These are phyloP conservation scores for Tyto alba DNA, from an alignment of 2,113 vertebrate genomes.

Conservation along the genomic window DNA sequence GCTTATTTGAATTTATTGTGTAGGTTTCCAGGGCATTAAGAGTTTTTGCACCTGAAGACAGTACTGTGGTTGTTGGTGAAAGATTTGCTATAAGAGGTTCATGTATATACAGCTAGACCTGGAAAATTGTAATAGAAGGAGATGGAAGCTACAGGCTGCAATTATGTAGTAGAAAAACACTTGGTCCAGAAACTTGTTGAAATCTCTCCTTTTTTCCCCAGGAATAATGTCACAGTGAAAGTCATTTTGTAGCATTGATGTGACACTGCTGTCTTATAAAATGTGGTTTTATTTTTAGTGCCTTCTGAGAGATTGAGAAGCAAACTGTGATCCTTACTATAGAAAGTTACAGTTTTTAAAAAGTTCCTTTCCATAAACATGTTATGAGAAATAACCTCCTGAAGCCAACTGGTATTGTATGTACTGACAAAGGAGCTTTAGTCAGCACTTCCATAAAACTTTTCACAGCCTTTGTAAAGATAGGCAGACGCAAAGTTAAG, in stretches of 20 bases:
- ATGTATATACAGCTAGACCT: neutral
- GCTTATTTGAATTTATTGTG: neutral
- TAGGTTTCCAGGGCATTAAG: neutral
- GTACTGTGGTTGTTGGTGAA: neutral
- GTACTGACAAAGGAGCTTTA: neutral
- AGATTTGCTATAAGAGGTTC: neutral
- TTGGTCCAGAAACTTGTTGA: neutral
- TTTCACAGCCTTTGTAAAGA: neutral
- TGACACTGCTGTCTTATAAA: neutral
- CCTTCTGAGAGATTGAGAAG: neutral
- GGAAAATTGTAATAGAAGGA: neutral
- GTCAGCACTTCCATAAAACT: neutral
- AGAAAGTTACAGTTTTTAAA: neutral
- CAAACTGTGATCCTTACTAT: neutral
- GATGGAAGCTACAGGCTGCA: neutral
- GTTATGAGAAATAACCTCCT: neutral
- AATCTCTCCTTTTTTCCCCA: neutral
- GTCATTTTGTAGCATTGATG: neutral
- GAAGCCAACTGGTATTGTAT: neutral
- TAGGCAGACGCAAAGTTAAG: neutral
- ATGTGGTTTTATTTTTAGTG: neutral
- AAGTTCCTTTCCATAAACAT: neutral
- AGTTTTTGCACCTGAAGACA: neutral
- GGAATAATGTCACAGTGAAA: neutral
- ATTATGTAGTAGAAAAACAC: neutral